phyloP scores from a whole-genome alignment of 2,113 vertebrate species.

The Mirza zaza region DNA sequence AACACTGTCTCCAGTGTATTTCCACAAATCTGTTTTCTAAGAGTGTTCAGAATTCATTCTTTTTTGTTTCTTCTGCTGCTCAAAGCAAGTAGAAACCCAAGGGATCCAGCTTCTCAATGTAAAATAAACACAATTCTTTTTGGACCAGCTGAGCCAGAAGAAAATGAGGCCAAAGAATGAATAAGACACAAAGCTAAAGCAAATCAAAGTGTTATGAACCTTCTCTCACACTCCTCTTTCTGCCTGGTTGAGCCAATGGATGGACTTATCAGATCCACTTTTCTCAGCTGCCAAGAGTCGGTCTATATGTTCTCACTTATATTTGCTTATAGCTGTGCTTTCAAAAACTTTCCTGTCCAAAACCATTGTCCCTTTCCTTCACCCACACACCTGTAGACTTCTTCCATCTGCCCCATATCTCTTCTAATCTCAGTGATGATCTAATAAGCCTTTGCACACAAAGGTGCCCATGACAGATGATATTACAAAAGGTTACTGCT shows the following conservation, averaged over 20 bases:
- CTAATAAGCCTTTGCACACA: background rate
- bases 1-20: conserved; percentile 60
- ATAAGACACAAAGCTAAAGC: conserved; percentile 14
- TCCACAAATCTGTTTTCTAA: conserved; percentile 55
- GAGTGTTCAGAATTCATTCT: conserved; percentile 52
- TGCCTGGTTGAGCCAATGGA: background rate
- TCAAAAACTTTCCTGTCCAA: background rate
- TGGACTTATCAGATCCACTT: background rate
- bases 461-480: background rate
- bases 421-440: background rate
- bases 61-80: conserved; percentile 53
- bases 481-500: background rate
- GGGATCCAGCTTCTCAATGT: conserved; percentile 23
- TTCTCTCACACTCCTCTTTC: background rate
- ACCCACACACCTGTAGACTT: background rate
- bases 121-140: conserved; percentile 68
- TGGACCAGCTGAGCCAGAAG: conserved; percentile 37
- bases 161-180: conserved; percentile 48
- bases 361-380: background rate
- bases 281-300: background rate
- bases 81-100: conserved; percentile 34
- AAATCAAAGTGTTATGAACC: background rate
- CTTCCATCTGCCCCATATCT: background rate
- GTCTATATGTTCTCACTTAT: background rate
- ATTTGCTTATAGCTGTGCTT: conserved; percentile 18